These are phyloP conservation scores for Nicator chloris DNA, from an alignment of 2,113 vertebrate species.

Conservation along the genomic window DNA sequence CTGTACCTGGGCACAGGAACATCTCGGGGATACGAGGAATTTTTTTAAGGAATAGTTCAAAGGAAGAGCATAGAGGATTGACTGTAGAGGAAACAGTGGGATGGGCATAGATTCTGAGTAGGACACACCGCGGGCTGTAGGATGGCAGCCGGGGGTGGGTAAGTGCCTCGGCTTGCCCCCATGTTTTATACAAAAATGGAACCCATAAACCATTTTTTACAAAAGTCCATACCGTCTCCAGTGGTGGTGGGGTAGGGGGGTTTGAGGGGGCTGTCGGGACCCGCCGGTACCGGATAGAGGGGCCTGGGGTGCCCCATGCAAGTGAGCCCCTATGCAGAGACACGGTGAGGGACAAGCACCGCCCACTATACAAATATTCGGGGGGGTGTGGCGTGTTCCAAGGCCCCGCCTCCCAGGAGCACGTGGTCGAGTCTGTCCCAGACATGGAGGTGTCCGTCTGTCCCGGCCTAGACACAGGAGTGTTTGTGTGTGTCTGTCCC, in stretches of 20 bases:
- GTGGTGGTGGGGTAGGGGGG: not conserved
- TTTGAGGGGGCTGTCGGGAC: not conserved
- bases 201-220: conserved; percentile 91
- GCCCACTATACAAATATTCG: rapidly evolving
- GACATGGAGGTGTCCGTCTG: not conserved
- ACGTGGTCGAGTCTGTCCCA: not conserved
- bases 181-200: conserved; percentile 94
- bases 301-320: rapidly evolving
- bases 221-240: not conserved
- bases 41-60: conserved; percentile 73
- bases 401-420: not conserved
- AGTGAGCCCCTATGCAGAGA: no score
- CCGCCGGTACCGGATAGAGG: rapidly evolving
- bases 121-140: conserved; percentile 62
- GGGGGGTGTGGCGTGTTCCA: rapidly evolving
- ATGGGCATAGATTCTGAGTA: conserved; percentile 81
- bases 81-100: conserved; percentile 76
- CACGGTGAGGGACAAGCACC: rapidly evolving
- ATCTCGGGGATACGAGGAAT: conserved; percentile 64
- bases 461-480: rapidly evolving
- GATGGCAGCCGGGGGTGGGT: not conserved
- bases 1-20: conserved; percentile 70
- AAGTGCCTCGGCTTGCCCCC: conserved; percentile 74
- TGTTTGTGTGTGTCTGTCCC: no score
- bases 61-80: conserved; percentile 70